phyloP scores from a whole-genome alignment of 2,888 invertebrate genomes.

The Amorpha juglandis region DNA sequence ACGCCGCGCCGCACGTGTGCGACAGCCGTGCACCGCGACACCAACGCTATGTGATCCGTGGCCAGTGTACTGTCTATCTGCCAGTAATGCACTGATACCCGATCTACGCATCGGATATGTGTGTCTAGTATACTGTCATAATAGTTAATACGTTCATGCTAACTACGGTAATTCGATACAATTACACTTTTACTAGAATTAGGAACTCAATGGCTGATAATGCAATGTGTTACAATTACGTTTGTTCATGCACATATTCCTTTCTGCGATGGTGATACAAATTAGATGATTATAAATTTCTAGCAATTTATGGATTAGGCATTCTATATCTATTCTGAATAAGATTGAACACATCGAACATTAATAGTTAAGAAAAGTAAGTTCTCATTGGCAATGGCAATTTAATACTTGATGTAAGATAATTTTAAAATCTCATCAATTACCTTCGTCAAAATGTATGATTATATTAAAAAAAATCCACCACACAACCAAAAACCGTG shows the following conservation, averaged over 20 bases:
- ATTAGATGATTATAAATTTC: not conserved
- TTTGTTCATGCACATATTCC: not conserved
- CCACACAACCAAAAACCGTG: constrained; percentile 57
- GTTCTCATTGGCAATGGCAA: too few species aligned
- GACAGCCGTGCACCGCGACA: not conserved
- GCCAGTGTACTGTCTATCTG: not conserved
- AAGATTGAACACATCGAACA: not conserved
- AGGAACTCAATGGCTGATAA: not conserved
- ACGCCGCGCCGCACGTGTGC: constrained; percentile 6
- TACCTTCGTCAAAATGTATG: too few species aligned
- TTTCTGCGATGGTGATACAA: not conserved
- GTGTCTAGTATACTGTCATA: not conserved
- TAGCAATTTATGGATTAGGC: not conserved
- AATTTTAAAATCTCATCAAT: not conserved
- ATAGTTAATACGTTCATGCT: not conserved
- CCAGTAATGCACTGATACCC: not conserved
- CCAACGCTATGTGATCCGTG: not conserved
- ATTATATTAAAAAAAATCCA: constrained; percentile 33
- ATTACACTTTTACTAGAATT: not conserved
- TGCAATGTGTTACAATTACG: not conserved
- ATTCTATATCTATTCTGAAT: too few species aligned
- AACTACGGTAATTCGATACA: not conserved
- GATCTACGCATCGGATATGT: not conserved
- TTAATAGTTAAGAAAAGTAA: not conserved
- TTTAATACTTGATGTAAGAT: too few species aligned